A percentile compares a stretch with the other conserved stretches of the same genome.
Evolutionary conservation across 2,888 invertebrate species (phyloP).

Genomic region (Meghimatium bilineatum): DNA sequence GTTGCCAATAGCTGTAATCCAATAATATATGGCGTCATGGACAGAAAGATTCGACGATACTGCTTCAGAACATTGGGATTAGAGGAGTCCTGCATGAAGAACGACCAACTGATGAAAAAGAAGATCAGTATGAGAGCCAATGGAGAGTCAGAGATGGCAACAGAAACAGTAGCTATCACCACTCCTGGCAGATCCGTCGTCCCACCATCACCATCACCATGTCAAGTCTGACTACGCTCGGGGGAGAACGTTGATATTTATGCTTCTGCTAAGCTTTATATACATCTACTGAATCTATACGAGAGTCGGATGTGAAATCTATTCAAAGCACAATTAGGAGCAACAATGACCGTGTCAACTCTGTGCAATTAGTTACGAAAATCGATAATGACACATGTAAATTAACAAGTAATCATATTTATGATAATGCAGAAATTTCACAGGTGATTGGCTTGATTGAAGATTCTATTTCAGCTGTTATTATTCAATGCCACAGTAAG

Average conservation of each 20-base stretch:
- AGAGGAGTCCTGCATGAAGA: constrained; percentile 52
- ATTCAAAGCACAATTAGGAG: background rate
- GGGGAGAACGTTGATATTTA: constrained; percentile 45
- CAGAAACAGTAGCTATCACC: constrained; percentile 58
- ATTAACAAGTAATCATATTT: background rate
- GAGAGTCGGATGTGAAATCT: background rate
- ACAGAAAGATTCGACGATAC: constrained; percentile 70
- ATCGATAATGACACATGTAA: background rate
- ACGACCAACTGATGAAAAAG: constrained; percentile 53
- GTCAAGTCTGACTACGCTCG: constrained; percentile 50
- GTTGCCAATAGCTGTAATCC: constrained; percentile 74
- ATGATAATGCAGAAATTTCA: background rate
- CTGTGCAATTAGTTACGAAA: background rate
- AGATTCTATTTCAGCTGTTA: background rate
- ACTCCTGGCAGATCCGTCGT: constrained; percentile 12
- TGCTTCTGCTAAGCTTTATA: background rate
- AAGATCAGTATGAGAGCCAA: constrained; percentile 53
- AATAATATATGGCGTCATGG: constrained; percentile 76
- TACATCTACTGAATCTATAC: background rate
- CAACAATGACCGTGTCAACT: background rate
- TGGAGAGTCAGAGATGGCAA: constrained; percentile 51
- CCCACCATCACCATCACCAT: constrained; percentile 27
- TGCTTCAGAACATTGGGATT: constrained; percentile 67
- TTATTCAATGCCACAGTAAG: background rate
- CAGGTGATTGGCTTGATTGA: background rate